These are phyloP conservation scores for Perdix hodgsoniae DNA, from an alignment of 2,797 vertebrate species.

Conservation along the genomic window DNA sequence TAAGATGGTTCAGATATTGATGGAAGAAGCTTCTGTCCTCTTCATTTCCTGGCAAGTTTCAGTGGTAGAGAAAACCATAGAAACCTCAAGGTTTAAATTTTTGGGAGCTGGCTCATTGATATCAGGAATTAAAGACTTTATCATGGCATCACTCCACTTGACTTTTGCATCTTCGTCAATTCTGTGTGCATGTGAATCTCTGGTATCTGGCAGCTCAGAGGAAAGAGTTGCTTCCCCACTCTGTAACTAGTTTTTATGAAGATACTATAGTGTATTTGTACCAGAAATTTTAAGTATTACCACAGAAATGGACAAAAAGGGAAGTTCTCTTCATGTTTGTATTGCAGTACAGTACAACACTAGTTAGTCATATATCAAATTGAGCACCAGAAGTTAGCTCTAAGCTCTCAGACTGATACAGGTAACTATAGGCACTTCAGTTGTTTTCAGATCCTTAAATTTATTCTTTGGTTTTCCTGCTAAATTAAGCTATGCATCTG, in stretches of 20 bases:
- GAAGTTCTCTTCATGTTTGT: not conserved
- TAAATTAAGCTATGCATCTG: slow-evolving; percentile 33
- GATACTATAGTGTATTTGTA: not conserved
- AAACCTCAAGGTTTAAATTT: not conserved
- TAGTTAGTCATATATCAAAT: not conserved
- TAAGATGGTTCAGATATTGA: not conserved
- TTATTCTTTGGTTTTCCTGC: not conserved
- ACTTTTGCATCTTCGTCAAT: not conserved
- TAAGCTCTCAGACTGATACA: not conserved
- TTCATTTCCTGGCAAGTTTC: not conserved
- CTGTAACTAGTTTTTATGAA: not conserved
- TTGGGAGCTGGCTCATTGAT: not conserved
- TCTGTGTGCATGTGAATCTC: not conserved
- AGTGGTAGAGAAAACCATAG: not conserved
- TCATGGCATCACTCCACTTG: not conserved
- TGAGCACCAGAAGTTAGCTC: not conserved
- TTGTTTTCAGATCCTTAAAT: not conserved
- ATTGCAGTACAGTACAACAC: not conserved
- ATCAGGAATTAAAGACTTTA: not conserved
- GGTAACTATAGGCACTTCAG: not conserved
- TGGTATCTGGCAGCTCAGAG: not conserved
- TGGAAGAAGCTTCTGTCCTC: not conserved
- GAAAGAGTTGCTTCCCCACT: not conserved
- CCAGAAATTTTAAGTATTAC: not conserved
- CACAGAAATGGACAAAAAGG: not conserved